Percentiles rank a stretch among this genome's conserved stretches.
phyloP scores from a whole-genome alignment of 2,888 invertebrate species.

The Strigamia maritima region DNA sequence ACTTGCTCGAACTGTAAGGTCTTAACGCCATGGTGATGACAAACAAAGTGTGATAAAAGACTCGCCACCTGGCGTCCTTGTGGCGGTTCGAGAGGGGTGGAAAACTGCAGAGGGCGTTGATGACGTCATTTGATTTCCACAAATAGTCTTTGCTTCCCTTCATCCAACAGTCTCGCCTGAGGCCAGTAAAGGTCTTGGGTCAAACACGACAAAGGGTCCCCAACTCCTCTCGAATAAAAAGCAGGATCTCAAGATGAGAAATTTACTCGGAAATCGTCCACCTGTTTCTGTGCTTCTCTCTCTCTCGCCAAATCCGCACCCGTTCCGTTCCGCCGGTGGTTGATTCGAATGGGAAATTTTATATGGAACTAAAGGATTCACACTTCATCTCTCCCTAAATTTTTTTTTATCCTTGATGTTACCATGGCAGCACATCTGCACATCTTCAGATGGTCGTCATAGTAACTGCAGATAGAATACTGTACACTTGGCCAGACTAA shows the following conservation, averaged over 20 bases:
- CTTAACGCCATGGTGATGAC: conserved; percentile 1
- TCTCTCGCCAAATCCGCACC: not conserved
- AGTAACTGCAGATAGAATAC: conserved; percentile 4
- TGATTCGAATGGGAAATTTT: conserved; percentile 4
- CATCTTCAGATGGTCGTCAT: conserved; percentile 10
- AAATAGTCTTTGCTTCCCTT: conserved; percentile 6
- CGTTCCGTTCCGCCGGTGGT: not conserved
- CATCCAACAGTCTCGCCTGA: not conserved
- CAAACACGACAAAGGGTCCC: not conserved
- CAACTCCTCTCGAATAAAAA: not conserved
- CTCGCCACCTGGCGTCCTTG: not conserved
- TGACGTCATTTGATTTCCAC: conserved; percentile 9
- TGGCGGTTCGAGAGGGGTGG: not conserved
- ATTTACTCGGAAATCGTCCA: not conserved
- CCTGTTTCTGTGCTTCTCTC: not conserved
- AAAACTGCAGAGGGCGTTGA: not conserved
- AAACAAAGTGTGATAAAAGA: not conserved
- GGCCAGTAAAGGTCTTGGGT: conserved; percentile 10
- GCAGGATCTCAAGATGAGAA: not conserved
- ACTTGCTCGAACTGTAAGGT: not conserved
- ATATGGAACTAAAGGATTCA: not conserved
- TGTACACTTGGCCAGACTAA: not conserved
- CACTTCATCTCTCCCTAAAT: not conserved
- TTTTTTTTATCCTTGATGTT: not conserved
- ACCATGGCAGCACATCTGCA: conserved; percentile 15